Evolutionary conservation across 2,797 vertebrate genomes (phyloP).

Genomic region (Triplophysa bombifrons): DNA sequence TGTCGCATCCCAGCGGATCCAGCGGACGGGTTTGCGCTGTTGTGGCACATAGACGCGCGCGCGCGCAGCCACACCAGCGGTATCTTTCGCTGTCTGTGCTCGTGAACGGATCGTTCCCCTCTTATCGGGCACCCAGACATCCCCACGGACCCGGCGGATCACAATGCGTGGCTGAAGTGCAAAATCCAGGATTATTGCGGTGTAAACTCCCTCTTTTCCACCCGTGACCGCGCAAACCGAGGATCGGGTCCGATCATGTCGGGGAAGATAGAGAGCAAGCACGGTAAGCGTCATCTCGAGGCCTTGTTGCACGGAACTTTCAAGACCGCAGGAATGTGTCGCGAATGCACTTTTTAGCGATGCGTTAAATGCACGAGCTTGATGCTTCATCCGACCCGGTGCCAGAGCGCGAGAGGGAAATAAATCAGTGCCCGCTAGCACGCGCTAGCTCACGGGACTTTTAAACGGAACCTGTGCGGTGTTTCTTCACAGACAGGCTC

Average conservation of each 20-base stretch:
- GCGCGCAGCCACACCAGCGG: slow-evolving; percentile 9
- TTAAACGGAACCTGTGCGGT: slow-evolving; percentile 7
- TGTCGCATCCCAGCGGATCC: slow-evolving; percentile 44
- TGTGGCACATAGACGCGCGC: neutral
- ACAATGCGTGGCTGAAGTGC: slow-evolving; percentile 38
- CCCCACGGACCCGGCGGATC: neutral
- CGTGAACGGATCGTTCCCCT: neutral
- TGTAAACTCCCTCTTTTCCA: slow-evolving; percentile 5
- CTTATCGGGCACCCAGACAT: neutral
- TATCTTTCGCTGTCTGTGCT: neutral
- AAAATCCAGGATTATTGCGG: neutral
- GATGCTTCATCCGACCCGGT: neutral
- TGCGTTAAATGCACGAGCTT: neutral
- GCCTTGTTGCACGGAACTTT: neutral
- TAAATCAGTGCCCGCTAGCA: slow-evolving; percentile 23
- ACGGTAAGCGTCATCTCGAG: slow-evolving; percentile 72
- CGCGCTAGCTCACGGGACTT: slow-evolving; percentile 28
- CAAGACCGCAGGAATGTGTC: neutral
- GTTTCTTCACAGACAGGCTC: neutral
- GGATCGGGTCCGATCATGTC: slow-evolving; percentile 71
- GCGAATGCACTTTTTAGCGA: neutral
- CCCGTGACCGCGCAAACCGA: slow-evolving; percentile 10
- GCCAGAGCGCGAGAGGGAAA: neutral
- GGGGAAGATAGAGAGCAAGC: slow-evolving; percentile 84
- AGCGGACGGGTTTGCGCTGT: slow-evolving; percentile 8